Base-by-base conservation (phyloP, 2,888 invertebrate genomes). In the Pyralis farinalis region DNA sequence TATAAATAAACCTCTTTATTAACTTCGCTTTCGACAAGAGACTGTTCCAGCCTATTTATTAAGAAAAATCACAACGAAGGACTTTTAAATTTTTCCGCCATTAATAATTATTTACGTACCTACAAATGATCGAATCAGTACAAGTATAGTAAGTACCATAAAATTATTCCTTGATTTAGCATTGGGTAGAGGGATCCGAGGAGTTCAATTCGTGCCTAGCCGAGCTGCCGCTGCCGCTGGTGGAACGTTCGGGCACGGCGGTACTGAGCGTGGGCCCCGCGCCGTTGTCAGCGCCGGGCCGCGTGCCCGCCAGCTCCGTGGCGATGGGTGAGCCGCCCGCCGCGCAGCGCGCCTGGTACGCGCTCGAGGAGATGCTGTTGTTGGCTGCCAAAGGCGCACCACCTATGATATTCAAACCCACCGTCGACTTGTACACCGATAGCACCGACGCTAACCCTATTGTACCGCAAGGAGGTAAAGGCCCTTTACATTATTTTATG, bases 351-450 rank as follows among this genome's bases (percentile, higher is more conserved):
- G 62, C 57, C 38, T 96, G 96, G 96, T 86, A 89, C 43, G 93
- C 92, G 64, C 87, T 96, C 22, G 96, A 96, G 71, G 94, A 96
- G 78, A 93, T 94, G 82, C 71, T 96, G 12, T 86, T 95, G 4
- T 92, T 93, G 46, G 93, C 93, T 46, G 93, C 92, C 1, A 92
- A 92, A 43, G 93, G 93, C 35, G 86, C 91, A 1, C 86, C 93
- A 12, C 93, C 94, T 3, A 92, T 95, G 87, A 91, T 94, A 49
- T 96, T 96, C 72, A 94, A 94, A 63, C 96, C 97, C 0, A 92
- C 94, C 1, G 84, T 94, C 20, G 94, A 94, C 49, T 84, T 97
- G 38, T 94, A 95, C 66, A 94, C 92, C 0, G 90, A 91, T 49
- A 88, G 88, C 42, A 92, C 92, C 42, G 92, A 94, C 47, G 93